Evolutionary conservation across 2,113 vertebrate species (phyloP).

Genomic region (Cricetomys ansorgei): DNA sequence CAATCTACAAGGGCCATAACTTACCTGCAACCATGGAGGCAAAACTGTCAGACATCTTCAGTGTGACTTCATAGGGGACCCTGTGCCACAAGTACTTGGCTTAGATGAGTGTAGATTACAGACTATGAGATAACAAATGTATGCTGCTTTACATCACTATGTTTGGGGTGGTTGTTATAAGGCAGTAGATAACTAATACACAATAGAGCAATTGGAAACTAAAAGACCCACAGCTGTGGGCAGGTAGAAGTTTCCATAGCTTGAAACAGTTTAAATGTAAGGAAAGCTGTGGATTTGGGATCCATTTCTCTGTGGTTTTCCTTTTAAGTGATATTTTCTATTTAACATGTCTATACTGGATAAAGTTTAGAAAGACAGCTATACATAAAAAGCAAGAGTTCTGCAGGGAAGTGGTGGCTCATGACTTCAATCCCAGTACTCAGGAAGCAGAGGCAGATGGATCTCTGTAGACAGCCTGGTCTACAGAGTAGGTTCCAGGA

Average conservation of each 20-base stretch:
- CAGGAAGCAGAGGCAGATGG: too few relatives aligned
- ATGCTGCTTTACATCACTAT: not conserved
- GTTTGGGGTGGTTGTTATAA: not conserved
- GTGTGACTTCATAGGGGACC: not conserved
- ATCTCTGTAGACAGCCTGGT: too few relatives aligned
- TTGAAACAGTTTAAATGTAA: not conserved
- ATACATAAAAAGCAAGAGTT: not conserved
- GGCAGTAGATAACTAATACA: not conserved
- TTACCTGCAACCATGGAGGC: fast-evolving
- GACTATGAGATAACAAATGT: not conserved
- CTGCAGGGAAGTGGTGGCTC: too few relatives aligned
- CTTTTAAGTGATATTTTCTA: not conserved
- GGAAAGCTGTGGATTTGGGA: not conserved
- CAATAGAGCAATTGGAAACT: not conserved
- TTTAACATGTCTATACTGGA: not conserved
- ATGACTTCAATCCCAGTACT: too few relatives aligned
- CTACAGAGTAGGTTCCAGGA: too few relatives aligned
- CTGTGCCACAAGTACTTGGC: not conserved
- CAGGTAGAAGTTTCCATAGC: not conserved
- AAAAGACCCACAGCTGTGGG: not conserved
- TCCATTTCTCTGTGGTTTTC: not conserved
- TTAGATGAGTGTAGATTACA: not conserved
- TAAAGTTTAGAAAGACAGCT: not conserved
- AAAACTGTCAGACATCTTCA: not conserved
- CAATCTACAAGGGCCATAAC: not conserved